Evolutionary conservation across 2,888 invertebrate genomes (phyloP).

Genomic region (Drosophila buzzatii): DNA sequence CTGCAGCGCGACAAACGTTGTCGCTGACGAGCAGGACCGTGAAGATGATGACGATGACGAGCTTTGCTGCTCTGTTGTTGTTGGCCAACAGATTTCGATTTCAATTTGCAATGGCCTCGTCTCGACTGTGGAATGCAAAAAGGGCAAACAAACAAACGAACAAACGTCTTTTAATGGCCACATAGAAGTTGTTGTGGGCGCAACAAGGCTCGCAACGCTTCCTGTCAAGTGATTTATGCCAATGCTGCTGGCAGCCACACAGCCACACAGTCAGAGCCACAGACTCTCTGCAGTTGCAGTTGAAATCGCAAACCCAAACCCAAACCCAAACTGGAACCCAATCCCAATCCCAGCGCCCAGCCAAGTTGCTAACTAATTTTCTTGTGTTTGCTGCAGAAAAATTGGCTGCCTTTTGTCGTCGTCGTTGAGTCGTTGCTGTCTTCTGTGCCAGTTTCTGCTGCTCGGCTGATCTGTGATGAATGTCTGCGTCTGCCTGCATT

Average conservation of each 20-base stretch:
- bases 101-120: slow-evolving; percentile 68
- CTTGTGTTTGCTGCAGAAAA: slow-evolving; percentile 76
- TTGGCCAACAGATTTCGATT: slow-evolving; percentile 77
- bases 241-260: slow-evolving; percentile 63
- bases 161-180: slow-evolving; percentile 80
- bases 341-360: slow-evolving; percentile 25
- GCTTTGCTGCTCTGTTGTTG: slow-evolving; percentile 30
- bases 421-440: slow-evolving; percentile 41
- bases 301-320: slow-evolving; percentile 14
- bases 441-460: slow-evolving; percentile 57
- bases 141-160: slow-evolving; percentile 52
- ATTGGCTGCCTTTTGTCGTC: slow-evolving; percentile 77
- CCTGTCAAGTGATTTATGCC: slow-evolving; percentile 80
- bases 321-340: slow-evolving; percentile 7
- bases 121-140: slow-evolving; percentile 43
- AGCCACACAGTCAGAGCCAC: slow-evolving; percentile 11
- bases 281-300: neutral
- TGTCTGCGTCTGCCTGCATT: slow-evolving; percentile 55
- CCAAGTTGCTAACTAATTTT: slow-evolving; percentile 70
- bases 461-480: slow-evolving; percentile 75
- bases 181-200: slow-evolving; percentile 77
- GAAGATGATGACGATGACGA: slow-evolving; percentile 41
- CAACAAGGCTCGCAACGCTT: slow-evolving; percentile 80
- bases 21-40: slow-evolving; percentile 18
- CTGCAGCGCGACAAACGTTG: slow-evolving; percentile 41